Evolutionary conservation across 2,113 vertebrate genomes (phyloP).

Genomic region (Mesitornis unicolor): DNA sequence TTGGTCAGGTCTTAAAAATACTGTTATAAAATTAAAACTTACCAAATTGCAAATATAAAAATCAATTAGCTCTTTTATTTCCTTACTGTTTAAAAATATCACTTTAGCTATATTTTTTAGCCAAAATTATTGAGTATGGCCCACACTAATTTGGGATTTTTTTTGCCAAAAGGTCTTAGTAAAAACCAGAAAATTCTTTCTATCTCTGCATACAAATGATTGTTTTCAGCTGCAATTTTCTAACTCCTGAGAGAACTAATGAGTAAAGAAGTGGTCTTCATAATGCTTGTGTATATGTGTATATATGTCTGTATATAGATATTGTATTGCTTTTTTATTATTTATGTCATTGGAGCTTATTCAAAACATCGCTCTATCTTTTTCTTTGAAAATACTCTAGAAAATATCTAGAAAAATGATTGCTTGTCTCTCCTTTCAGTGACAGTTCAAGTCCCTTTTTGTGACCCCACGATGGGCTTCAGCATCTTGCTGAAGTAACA

Average conservation of each 20-base stretch:
- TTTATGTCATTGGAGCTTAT: not conserved
- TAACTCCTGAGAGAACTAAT: not conserved
- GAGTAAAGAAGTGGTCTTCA: not conserved
- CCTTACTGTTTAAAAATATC: not conserved
- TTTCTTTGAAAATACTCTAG: not conserved
- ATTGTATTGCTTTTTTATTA: not conserved
- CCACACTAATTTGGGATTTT: not conserved
- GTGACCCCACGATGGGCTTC: not conserved
- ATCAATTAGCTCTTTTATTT: not conserved
- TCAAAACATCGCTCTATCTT: not conserved
- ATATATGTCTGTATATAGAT: not conserved
- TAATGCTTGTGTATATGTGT: not conserved
- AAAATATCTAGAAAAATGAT: not conserved
- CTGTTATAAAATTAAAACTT: not conserved
- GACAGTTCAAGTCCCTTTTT: not conserved
- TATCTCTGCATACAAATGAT: not conserved
- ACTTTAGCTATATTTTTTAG: not conserved
- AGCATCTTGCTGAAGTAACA: not conserved
- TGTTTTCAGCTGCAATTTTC: slow-evolving; percentile 1
- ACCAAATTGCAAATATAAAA: not conserved
- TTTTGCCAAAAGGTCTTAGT: not conserved
- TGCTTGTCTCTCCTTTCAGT: not conserved
- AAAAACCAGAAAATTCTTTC: not conserved
- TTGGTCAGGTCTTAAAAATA: not conserved
- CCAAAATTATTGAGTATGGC: not conserved